Evolutionary conservation across 2,888 invertebrate genomes (phyloP), one percentile per base, ranked within the genome.

Genomic region (Drosophila kokeensis): DNA sequence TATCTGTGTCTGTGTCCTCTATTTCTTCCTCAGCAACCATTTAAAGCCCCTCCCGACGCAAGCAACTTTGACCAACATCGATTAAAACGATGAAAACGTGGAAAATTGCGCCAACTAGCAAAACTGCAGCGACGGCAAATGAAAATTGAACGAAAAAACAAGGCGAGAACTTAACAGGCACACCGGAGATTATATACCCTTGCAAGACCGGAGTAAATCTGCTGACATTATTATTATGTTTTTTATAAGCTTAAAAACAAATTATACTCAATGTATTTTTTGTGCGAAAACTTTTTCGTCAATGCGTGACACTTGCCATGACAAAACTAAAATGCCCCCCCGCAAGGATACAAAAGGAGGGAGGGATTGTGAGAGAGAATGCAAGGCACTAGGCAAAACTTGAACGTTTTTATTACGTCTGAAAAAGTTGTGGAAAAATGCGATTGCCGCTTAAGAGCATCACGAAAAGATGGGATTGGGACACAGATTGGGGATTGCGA

Each of bases 61-160:
- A 58, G 40, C 79, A 89, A 87, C 83, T 87, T 89, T 87, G 90
- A 87, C 87, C 87, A 87, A 87, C 87, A 90, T 87, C 87, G 87
- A 90, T 87, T 87, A 87, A 87, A 87, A 87, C 88, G 87, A 88
- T 87, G 90, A 87, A 89, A 87, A 88, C 88, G 90, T 81, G 90
- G 75, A 89, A 89, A 86, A 86, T 89, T 89, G 85, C 89, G 82
- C 87, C 87, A 87, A 89, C 83, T 88, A 85, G 87, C 70, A 85
- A 89, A 85, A 89, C 81, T 85, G 85, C 89, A 84, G 80, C 72
- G 87, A 72, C 70, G 77, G 87, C 85, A 89, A 85, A 85, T 85
- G 84, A 87, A 85, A 89, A 89, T 82, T 77, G 84, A 68, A 68
- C 63, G 71, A 69, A 70, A 69, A 77, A 82, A 74, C 54, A 57